A percentile compares a stretch with the other conserved stretches of the same genome.
Conservation (phyloP, 2,888 invertebrate genomes). For the Pemphredon lugubris region DNA sequence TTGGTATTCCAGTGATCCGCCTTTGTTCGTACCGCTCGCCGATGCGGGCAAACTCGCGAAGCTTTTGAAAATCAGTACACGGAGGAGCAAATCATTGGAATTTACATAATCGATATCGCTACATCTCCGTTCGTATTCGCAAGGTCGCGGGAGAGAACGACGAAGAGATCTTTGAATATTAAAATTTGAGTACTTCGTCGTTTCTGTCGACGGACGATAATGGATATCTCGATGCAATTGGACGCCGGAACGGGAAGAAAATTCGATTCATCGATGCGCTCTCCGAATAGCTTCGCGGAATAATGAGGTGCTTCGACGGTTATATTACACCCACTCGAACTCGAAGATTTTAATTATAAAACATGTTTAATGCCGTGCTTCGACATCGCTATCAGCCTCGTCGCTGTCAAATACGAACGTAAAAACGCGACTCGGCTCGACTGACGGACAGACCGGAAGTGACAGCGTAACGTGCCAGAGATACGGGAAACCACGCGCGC, state of each 20-base stretch:
- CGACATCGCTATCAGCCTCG: not conserved
- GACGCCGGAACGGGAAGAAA: not conserved
- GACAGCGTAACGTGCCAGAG: constrained; percentile 64
- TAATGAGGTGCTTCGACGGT: too few species aligned
- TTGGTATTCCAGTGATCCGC: constrained; percentile 6
- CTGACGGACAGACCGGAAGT: constrained; percentile 67
- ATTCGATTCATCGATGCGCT: not conserved
- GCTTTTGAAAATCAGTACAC: not conserved
- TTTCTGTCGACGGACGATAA: not conserved
- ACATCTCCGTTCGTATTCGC: not conserved
- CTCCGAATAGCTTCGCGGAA: not conserved
- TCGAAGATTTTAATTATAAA: too few species aligned
- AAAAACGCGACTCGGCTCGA: constrained; percentile 37
- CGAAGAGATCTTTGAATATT: constrained; percentile 5
- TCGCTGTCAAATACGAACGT: constrained; percentile 17
- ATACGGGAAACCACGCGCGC: constrained; percentile 67
- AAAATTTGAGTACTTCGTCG: not conserved
- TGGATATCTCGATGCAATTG: constrained; percentile 6
- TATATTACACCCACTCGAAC: too few species aligned
- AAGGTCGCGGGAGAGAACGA: not conserved
- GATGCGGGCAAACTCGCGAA: constrained; percentile 3
- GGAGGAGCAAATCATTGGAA: constrained; percentile 6
- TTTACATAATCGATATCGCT: constrained; percentile 38
- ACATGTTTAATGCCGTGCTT: too few species aligned
- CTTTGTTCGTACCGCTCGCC: constrained; percentile 4